Conservation (phyloP, 2,113 vertebrate genomes). For the Cryptoleucopteryx plumbea region DNA sequence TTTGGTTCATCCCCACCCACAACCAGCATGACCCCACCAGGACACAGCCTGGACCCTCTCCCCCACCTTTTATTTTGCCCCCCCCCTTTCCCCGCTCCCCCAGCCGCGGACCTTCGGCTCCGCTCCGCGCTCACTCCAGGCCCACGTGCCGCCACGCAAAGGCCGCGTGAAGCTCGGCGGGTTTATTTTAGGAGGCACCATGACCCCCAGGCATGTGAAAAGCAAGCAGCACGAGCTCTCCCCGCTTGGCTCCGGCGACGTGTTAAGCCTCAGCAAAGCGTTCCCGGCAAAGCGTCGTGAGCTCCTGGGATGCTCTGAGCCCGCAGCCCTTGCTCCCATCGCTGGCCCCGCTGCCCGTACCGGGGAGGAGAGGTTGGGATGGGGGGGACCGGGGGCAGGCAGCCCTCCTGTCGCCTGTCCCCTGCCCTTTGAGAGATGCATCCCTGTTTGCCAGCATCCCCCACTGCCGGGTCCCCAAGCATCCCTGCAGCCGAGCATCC, state of each 20-base stretch:
- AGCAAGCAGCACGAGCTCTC: background rate
- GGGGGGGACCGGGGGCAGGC: background rate
- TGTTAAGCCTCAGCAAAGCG: background rate
- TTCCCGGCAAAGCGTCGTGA: background rate
- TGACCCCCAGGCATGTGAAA: slow-evolving; percentile 48
- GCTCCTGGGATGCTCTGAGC: background rate
- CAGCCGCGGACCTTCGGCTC: background rate
- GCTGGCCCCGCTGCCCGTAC: fast-evolving
- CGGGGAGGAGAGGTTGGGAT: background rate
- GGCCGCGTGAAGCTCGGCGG: slow-evolving; percentile 8
- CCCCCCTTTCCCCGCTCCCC: background rate
- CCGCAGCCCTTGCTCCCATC: background rate
- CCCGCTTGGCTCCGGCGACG: background rate
- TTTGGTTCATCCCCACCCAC: fast-evolving
- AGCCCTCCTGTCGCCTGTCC: background rate
- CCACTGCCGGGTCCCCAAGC: fast-evolving
- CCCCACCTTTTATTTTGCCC: background rate
- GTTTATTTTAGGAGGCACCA: slow-evolving; percentile 55
- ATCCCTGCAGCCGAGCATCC: background rate
- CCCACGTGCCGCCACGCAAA: background rate
- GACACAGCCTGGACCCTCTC: background rate
- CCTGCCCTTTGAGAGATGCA: background rate
- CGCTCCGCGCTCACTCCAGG: background rate
- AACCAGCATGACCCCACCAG: background rate
- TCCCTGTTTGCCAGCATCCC: background rate